Evolutionary conservation across 2,888 invertebrate genomes (phyloP).

Genomic region (Lagria hirta): DNA sequence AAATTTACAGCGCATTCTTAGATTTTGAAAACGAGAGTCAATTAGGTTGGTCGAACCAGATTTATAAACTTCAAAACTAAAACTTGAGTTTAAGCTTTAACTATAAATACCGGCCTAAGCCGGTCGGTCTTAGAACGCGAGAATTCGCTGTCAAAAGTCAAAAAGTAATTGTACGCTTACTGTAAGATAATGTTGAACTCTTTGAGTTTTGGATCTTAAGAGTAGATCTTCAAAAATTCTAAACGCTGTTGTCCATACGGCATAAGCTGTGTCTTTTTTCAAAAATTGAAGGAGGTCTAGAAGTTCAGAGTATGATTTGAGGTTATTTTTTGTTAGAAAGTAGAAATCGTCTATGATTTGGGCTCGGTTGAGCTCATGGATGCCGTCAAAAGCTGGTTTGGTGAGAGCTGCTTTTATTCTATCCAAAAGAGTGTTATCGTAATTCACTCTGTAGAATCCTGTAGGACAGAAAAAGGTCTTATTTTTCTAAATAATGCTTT

Average conservation of each 20-base stretch:
- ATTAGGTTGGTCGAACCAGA: too few species aligned
- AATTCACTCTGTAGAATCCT: conserved; percentile 73
- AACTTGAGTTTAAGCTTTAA: too few species aligned
- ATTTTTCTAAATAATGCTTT: too few species aligned
- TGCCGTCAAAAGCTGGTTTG: conserved; percentile 51
- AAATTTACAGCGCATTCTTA: too few species aligned
- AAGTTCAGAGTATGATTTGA: conserved; percentile 57
- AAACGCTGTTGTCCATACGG: conserved; percentile 71
- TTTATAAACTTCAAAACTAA: too few species aligned
- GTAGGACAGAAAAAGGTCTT: too few species aligned
- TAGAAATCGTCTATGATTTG: conserved; percentile 75
- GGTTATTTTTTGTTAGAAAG: conserved; percentile 62
- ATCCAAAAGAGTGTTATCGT: conserved; percentile 68
- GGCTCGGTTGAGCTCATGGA: conserved; percentile 69
- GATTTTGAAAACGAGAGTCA: too few species aligned
- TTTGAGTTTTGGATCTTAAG: conserved; percentile 16
- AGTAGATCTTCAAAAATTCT: conserved; percentile 47
- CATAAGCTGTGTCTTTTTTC: conserved; percentile 64
- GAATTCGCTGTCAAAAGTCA: too few species aligned
- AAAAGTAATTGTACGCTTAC: too few species aligned
- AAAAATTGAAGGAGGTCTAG: conserved; percentile 70
- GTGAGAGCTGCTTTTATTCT: conserved; percentile 57
- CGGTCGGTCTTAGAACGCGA: too few species aligned
- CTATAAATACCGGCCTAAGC: too few species aligned
- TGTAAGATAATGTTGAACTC: conserved; percentile 1